phyloP scores from a whole-genome alignment of 2,113 vertebrate genomes.

The Ifrita kowaldi region DNA sequence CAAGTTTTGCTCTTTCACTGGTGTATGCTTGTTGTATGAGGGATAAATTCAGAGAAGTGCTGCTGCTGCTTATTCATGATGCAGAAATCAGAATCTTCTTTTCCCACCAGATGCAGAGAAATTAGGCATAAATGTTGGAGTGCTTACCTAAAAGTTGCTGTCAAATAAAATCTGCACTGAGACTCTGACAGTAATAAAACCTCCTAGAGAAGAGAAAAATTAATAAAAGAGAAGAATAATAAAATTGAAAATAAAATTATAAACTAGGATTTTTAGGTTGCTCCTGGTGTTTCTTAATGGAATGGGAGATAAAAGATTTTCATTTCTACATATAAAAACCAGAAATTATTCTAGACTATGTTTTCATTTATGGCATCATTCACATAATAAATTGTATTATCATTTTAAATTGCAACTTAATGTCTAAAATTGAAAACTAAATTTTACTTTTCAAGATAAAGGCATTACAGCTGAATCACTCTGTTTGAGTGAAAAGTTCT shows the following conservation, averaged over 20 bases:
- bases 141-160: neutral
- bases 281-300: neutral
- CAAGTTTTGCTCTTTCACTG: neutral
- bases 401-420: neutral
- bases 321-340: accelerated
- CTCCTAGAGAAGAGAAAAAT: neutral
- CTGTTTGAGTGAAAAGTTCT: neutral
- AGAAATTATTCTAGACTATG: neutral
- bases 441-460: neutral
- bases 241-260: neutral
- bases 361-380: neutral
- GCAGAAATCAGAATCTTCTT: neutral
- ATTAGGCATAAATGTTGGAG: neutral
- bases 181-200: neutral
- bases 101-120: neutral
- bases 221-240: neutral
- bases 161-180: neutral
- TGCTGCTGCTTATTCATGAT: neutral
- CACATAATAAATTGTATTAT: neutral
- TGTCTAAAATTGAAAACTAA: neutral
- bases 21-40: neutral
- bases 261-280: neutral
- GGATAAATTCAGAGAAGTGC: neutral
- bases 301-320: neutral
- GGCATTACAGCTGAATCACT: neutral